Percentiles rank a stretch among this genome's conserved stretches.
Evolutionary conservation across 2,888 invertebrate genomes (phyloP).

Genomic region (Abrostola triplasia): DNA sequence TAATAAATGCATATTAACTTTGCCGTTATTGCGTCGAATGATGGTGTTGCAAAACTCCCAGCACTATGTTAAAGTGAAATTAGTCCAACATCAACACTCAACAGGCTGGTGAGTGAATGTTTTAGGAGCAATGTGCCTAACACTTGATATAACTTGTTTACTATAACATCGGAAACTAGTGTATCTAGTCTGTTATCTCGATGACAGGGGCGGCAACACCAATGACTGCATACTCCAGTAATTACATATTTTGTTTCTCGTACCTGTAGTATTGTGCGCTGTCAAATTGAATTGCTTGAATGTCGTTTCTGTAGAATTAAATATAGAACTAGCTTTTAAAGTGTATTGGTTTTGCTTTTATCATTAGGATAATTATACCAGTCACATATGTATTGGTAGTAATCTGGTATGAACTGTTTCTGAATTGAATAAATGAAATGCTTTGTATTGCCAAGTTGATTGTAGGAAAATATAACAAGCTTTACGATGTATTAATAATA

Average conservation of each 20-base stretch:
- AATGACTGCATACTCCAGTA: slow-evolving; percentile 24
- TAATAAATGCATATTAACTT: slow-evolving; percentile 15
- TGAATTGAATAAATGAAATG: too few relatives aligned
- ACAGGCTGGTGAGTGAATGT: slow-evolving; percentile 39
- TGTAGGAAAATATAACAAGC: neutral
- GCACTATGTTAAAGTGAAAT: slow-evolving; percentile 33
- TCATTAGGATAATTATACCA: too few relatives aligned
- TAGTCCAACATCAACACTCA: slow-evolving; percentile 41
- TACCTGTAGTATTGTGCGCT: slow-evolving; percentile 34
- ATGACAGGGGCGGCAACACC: slow-evolving; percentile 64
- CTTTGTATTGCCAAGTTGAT: too few relatives aligned
- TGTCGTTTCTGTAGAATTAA: slow-evolving; percentile 12
- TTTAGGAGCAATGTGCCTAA: slow-evolving; percentile 38
- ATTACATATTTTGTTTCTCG: slow-evolving; percentile 48
- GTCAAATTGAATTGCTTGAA: slow-evolving; percentile 23
- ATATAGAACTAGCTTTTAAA: slow-evolving; percentile 33
- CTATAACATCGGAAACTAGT: slow-evolving; percentile 62
- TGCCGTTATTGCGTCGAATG: slow-evolving; percentile 33
- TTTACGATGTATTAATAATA: neutral
- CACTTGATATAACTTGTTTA: slow-evolving; percentile 48
- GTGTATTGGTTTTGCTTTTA: neutral
- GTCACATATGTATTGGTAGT: too few relatives aligned
- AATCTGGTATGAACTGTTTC: slow-evolving; percentile 6
- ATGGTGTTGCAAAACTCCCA: slow-evolving; percentile 34
- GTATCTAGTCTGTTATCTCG: slow-evolving; percentile 63